Conservation (phyloP, 2,113 vertebrate species). For the Sciurus niger region DNA sequence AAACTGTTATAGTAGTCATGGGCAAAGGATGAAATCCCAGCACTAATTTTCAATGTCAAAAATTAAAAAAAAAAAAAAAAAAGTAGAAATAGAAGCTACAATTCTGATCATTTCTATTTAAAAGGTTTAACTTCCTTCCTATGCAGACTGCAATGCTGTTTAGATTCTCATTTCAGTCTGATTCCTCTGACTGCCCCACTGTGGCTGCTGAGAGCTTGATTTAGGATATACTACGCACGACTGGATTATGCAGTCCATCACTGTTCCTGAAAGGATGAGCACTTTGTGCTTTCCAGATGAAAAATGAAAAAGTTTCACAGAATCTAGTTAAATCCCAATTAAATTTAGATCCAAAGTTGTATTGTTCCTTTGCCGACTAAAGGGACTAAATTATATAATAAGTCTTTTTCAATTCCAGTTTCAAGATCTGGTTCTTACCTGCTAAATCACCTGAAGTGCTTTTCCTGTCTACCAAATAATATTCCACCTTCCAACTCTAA, state of each 20-base stretch:
- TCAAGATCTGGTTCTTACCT: constrained; percentile 69
- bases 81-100: constrained; percentile 35
- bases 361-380: constrained; percentile 66
- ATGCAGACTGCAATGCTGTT: constrained; percentile 5
- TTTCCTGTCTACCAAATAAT: constrained; percentile 58
- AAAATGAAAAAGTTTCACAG: constrained; percentile 73
- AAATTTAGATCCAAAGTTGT: constrained; percentile 77
- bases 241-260: constrained; percentile 23
- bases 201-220: constrained; percentile 71
- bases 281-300: constrained; percentile 45
- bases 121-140: constrained; percentile 79
- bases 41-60: constrained; percentile 66
- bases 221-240: background rate
- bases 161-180: constrained; percentile 62
- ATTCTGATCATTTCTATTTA: constrained; percentile 67
- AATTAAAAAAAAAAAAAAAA: background rate
- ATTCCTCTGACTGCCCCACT: constrained; percentile 77
- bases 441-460: constrained; percentile 75
- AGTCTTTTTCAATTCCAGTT: constrained; percentile 76
- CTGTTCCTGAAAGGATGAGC: constrained; percentile 44
- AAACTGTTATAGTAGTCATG: background rate
- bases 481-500: background rate
- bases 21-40: constrained; percentile 40
- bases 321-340: constrained; percentile 79
- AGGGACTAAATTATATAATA: constrained; percentile 77